These are phyloP conservation scores for Acleris literana DNA, from an alignment of 2,888 invertebrate genomes.

Conservation along the genomic window DNA sequence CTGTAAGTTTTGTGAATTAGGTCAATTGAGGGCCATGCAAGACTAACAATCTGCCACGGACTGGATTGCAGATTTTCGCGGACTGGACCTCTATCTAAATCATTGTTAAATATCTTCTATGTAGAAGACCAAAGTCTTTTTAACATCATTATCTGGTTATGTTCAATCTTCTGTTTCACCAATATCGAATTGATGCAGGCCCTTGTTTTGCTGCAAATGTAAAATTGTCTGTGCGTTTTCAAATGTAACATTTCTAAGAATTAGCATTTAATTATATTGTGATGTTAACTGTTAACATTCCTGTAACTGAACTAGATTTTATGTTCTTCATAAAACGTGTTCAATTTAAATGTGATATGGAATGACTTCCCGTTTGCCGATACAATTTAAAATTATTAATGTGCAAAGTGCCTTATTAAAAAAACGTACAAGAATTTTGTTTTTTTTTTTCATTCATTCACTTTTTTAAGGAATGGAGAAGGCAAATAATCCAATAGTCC, in stretches of 20 bases:
- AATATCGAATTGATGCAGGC: too few relatives aligned
- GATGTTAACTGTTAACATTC: conserved; percentile 8
- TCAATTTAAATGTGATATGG: not conserved
- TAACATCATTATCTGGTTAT: too few relatives aligned
- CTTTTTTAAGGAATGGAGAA: not conserved
- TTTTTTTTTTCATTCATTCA: not conserved
- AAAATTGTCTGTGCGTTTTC: not conserved
- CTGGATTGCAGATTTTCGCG: too few relatives aligned
- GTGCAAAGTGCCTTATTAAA: conserved; percentile 23
- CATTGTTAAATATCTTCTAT: too few relatives aligned
- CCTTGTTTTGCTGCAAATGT: not conserved
- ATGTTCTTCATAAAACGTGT: not conserved
- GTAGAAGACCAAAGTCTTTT: too few relatives aligned
- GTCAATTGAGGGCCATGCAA: too few relatives aligned
- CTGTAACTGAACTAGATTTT: not conserved
- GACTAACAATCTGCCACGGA: too few relatives aligned
- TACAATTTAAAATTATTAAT: not conserved
- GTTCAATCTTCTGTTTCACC: too few relatives aligned
- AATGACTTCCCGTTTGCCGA: not conserved
- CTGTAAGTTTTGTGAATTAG: too few relatives aligned
- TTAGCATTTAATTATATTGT: conserved; percentile 10
- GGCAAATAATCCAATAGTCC: not conserved
- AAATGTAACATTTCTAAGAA: not conserved
- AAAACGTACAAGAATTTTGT: not conserved
- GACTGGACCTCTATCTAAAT: too few relatives aligned